Evolutionary conservation across 2,797 vertebrate species (phyloP).

Genomic region (Emydoidea blandingii): DNA sequence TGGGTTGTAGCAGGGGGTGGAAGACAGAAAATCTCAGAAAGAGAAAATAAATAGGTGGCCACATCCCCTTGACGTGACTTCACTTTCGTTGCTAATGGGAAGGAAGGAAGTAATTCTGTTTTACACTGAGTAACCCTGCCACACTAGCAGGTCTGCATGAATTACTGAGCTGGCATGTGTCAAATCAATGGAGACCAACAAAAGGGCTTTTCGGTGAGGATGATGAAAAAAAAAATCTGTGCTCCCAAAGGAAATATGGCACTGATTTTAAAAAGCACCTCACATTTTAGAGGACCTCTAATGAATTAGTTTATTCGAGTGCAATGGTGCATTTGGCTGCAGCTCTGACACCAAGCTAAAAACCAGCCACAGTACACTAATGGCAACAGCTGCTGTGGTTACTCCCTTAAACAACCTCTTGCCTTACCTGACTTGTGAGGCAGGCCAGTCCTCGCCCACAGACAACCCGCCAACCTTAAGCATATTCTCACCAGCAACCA

Average conservation of each 20-base stretch:
- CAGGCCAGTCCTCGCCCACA: too few species aligned
- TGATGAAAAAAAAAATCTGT: not conserved
- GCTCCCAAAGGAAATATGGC: not conserved
- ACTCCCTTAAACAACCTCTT: slow-evolving; percentile 44
- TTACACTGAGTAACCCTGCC: not conserved
- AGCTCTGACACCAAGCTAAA: slow-evolving; percentile 73
- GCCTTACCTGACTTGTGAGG: not conserved
- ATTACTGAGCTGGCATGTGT: not conserved
- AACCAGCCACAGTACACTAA: not conserved
- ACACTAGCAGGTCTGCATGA: not conserved
- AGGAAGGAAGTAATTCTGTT: not conserved
- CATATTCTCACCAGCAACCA: too few species aligned
- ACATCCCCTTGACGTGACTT: slow-evolving; percentile 3
- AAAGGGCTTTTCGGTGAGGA: slow-evolving; percentile 30
- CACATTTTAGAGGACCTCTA: slow-evolving; percentile 56
- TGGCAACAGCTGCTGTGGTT: slow-evolving; percentile 31
- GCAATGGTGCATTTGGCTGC: slow-evolving; percentile 77
- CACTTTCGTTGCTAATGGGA: not conserved
- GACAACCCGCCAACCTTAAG: too few species aligned
- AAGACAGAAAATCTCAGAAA: not conserved
- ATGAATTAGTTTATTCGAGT: slow-evolving; percentile 79
- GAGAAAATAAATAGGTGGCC: not conserved
- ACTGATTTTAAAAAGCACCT: slow-evolving; percentile 47
- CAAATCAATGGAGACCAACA: slow-evolving; percentile 41
- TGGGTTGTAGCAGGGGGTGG: not conserved